These are phyloP conservation scores for Dryobates pubescens DNA, from an alignment of 2,797 vertebrate species.

Conservation along the genomic window DNA sequence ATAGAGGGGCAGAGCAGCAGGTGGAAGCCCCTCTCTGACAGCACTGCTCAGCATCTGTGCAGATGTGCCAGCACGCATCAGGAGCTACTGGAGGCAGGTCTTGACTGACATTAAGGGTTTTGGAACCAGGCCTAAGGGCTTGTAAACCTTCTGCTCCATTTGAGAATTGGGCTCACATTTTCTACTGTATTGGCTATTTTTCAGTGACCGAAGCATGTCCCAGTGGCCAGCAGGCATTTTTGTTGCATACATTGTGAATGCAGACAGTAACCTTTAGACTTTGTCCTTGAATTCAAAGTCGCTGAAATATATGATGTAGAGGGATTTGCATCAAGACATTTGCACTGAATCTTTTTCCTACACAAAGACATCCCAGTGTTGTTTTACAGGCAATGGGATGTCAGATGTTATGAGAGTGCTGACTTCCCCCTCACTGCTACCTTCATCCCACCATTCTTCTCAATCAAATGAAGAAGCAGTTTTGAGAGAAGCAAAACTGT, in stretches of 20 bases:
- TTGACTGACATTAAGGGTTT: background rate
- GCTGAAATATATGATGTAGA: background rate
- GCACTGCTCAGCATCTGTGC: fast-evolving
- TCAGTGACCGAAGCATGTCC: background rate
- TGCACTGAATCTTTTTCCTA: background rate
- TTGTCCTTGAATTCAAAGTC: constrained; percentile 34
- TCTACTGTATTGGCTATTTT: background rate
- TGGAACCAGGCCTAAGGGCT: constrained; percentile 8
- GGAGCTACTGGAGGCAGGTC: background rate
- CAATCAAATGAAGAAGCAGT: background rate
- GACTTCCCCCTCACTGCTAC: background rate
- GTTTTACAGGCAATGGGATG: background rate
- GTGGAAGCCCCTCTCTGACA: background rate
- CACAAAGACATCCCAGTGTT: background rate
- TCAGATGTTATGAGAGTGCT: background rate
- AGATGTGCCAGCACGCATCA: fast-evolving
- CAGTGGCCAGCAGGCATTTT: background rate
- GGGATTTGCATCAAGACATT: background rate
- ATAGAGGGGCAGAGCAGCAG: background rate
- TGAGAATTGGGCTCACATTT: background rate
- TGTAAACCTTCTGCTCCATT: background rate
- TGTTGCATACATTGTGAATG: background rate
- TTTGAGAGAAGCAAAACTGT: background rate
- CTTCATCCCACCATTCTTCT: background rate
- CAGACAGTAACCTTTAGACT: background rate